Base-by-base conservation (phyloP, 2,797 vertebrate species). In the Cottoperca gobio region DNA sequence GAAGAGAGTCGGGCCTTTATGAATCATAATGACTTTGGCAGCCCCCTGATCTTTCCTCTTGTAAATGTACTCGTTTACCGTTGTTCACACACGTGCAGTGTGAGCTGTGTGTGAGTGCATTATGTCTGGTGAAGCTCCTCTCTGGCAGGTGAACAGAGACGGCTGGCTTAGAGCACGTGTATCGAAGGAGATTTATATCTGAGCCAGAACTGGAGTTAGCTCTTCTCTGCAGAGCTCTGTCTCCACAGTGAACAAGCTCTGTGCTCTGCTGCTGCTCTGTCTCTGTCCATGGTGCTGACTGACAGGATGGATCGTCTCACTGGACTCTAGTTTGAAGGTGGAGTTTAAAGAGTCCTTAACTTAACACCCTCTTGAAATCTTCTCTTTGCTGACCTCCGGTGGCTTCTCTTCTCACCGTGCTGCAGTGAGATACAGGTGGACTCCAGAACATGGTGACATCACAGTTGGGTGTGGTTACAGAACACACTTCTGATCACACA, bases 231-330 rank as follows among this genome's bases (percentile, higher is more conserved):
- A 40, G 43, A 58, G 43, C 31, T 35, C 2, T 24, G 12, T 49
- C 23, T 70, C 23, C 14, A 42, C 55, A 60, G 33, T 58, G 55
- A 42, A 48, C 24, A 14, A 28, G 11, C 31, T 73, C 43, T 55
- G 58, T 31, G n/a, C 58, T 70, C 37, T 65, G 67, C 39, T 59
- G 61, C 23, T 71, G 53, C 60, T 59, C 33, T 61, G 63, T 57
- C 66, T n/a, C n/a, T 73, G 58, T 79, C 64, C 70, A 46, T 63
- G 58, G 50, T 57, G 58, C 64, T 66, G 64, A 73, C 21, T 24
- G 55, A 23, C 26, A 49, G 69, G 39, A 31, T 1, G 5, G n/a
- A 33, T 33, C 31, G 12, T 8, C 57, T 55, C 46, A 14, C 31
- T 49, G 33, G 9, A 24, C 50, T 55, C 33, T n/a, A 12, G 24